Conservation (phyloP, 64 coral and sea anemone species). For the Actinia equina region DNA sequence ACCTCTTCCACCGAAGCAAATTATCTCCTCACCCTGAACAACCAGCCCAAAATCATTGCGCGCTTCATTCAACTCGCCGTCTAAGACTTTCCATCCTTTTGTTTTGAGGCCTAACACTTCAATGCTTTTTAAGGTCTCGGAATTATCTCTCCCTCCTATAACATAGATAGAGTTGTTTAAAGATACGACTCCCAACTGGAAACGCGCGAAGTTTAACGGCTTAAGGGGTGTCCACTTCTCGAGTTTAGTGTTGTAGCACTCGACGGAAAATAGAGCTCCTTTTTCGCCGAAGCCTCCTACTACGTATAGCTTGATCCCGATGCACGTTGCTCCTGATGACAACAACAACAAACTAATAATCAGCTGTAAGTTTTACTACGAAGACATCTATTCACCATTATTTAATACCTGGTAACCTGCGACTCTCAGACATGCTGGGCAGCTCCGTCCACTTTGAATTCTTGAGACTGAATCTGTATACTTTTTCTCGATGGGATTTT, state of each 20-base stretch:
- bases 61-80: conserved; percentile 18
- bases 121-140: conserved; percentile 53
- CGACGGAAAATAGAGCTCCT: conserved; percentile 60
- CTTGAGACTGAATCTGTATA: conserved; percentile 30
- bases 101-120: conserved; percentile 50
- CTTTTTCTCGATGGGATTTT: conserved; percentile 31
- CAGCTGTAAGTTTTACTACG: no score
- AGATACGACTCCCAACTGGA: conserved; percentile 46
- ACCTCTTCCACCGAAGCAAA: conserved; percentile 47
- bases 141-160: conserved; percentile 74
- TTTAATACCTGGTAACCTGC: conserved; percentile 57
- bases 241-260: conserved; percentile 64
- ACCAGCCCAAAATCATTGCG: conserved; percentile 60
- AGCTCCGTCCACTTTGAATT: conserved; percentile 62
- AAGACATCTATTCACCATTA: no score
- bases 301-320: conserved; percentile 68
- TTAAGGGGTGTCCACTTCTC: conserved; percentile 68
- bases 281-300: conserved; percentile 68
- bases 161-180: conserved; percentile 47
- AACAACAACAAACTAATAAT: background rate
- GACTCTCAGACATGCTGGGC: conserved; percentile 57
- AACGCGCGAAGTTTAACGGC: conserved; percentile 56
- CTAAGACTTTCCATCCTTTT: conserved; percentile 15
- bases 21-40: conserved; percentile 17
- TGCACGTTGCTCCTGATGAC: conserved; percentile 43